Evolutionary conservation across 2,113 vertebrate genomes (phyloP), one percentile per base, ranked within the genome.

Genomic region (Opisthocomus hoazin): DNA sequence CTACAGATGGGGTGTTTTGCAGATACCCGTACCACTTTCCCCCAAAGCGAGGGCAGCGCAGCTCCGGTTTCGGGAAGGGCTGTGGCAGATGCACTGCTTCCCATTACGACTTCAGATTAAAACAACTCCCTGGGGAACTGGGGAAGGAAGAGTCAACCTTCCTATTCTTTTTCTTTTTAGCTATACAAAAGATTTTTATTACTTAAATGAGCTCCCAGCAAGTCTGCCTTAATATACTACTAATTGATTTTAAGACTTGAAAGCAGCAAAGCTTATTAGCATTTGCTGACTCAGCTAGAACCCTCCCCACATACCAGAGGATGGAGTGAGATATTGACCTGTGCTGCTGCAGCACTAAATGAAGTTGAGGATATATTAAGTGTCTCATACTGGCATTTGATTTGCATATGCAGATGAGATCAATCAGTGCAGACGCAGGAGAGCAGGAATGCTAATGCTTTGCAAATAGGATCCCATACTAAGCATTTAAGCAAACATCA

Each of bases 171-270:
- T 51, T 70, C 96, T 96, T 96, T 97, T 97, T 92, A 94, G 61
- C 74, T 87, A 39, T 81, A 96, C 95, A 97, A 96, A 97, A 96
- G 95, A 97, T 97, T 97, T 97, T 98, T 97, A 97, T 98, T 97
- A 96, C 97, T 97, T 97, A 97, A 97, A 97, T 93, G 97, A 98
- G 97, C 97, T 98, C 96, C 96, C 97, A 97, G 98, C 97, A 96
- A 90, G 91, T 91, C 97, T 97, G 93, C 90, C 78, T 97, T 98
- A 98, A 98, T 98, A 98, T 95, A 96, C 94, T 97, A 83, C 97
- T 98, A 98, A 98, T 98, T 98, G 98, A 97, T 98, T 98, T 97
- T 94, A 98, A 97, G 98, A 92, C 96, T 98, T 97, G 98, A 97
- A 98, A 98, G 98, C 97, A 94, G 95, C 95, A 93, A 87, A 96